Evolutionary conservation across 23 tunicate genomes (phyloP).

Genomic region (Diplosoma virens): DNA sequence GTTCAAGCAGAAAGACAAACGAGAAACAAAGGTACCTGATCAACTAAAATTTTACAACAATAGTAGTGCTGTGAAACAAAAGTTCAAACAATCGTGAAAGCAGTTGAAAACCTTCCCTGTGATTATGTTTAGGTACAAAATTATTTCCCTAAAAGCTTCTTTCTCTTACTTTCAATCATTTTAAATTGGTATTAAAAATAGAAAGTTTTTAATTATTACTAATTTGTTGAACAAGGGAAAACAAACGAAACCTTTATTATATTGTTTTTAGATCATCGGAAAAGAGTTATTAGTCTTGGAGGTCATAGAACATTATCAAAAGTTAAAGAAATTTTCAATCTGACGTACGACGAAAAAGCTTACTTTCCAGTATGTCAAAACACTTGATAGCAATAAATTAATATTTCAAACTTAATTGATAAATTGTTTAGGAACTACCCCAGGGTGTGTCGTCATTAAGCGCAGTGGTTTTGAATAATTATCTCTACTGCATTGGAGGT

Average conservation of each 20-base stretch:
- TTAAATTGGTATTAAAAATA: too few species aligned
- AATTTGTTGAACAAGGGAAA: too few species aligned
- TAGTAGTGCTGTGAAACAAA: too few species aligned
- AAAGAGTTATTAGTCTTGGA: conserved; percentile 8
- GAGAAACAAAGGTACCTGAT: background rate
- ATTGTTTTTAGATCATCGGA: conserved; percentile 16
- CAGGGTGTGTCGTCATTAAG: conserved; percentile 13
- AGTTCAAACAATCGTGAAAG: too few species aligned
- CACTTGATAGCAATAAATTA: background rate
- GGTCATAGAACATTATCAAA: conserved; percentile 16
- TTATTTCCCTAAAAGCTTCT: too few species aligned
- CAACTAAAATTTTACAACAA: too few species aligned
- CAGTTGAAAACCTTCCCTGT: too few species aligned
- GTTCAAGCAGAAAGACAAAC: conserved; percentile 2
- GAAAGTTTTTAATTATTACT: too few species aligned
- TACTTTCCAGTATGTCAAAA: background rate
- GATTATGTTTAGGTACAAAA: too few species aligned
- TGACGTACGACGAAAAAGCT: background rate
- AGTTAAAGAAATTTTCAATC: conserved; percentile 16
- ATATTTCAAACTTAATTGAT: background rate
- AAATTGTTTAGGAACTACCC: background rate
- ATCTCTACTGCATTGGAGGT: conserved; percentile 27
- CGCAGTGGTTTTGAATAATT: conserved; percentile 6
- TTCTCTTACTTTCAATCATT: too few species aligned
- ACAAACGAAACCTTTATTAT: background rate